phyloP scores from a whole-genome alignment of 2,888 invertebrate species.

The Lithophane socia region DNA sequence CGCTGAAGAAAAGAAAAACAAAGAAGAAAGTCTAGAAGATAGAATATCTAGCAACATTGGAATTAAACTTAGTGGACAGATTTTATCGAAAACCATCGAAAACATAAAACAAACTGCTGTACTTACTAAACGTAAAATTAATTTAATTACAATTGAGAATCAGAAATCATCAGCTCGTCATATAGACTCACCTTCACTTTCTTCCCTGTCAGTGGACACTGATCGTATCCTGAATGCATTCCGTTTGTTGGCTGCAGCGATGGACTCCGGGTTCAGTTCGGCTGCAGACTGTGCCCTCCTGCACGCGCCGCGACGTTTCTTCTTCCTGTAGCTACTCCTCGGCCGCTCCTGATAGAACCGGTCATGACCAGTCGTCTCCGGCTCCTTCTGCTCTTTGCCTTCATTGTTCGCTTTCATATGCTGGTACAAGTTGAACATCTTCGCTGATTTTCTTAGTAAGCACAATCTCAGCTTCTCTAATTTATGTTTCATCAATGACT shows the following conservation, averaged over 20 bases:
- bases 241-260: constrained; percentile 92
- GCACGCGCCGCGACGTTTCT: constrained; percentile 90
- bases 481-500: constrained; percentile 75
- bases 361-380: constrained; percentile 94
- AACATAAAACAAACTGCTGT: neutral
- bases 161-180: neutral
- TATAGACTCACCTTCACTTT: constrained; percentile 86
- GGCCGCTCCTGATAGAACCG: constrained; percentile 94
- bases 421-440: constrained; percentile 95
- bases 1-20: constrained; percentile 45
- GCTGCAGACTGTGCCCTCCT: constrained; percentile 93
- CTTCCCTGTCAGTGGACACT: constrained; percentile 92
- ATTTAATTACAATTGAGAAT: neutral
- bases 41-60: constrained; percentile 23
- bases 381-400: constrained; percentile 88
- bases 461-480: constrained; percentile 71
- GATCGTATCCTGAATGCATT: constrained; percentile 91
- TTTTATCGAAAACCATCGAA: neutral
- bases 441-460: constrained; percentile 71
- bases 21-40: constrained; percentile 25
- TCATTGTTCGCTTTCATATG: constrained; percentile 91
- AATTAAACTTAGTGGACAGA: neutral
- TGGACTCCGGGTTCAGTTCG: constrained; percentile 91
- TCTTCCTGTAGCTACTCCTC: constrained; percentile 87
- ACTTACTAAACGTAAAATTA: neutral